Evolutionary conservation across 2,888 invertebrate species (phyloP).

Genomic region (Venusia cambrica): DNA sequence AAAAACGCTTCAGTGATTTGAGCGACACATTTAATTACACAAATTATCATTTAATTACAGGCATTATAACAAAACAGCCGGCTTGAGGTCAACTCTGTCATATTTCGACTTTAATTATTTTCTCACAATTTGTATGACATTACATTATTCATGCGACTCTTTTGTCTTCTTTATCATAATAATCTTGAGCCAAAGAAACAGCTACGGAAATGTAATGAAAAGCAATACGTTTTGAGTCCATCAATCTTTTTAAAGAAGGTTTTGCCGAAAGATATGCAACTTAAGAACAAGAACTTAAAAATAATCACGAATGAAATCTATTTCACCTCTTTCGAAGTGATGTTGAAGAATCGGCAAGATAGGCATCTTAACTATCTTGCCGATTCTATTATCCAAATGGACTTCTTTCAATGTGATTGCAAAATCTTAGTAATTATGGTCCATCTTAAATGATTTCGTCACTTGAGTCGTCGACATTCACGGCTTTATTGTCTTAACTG

Average conservation of each 20-base stretch:
- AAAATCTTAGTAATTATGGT: conserved; percentile 27
- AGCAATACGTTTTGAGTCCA: conserved; percentile 9
- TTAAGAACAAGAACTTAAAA: too few species aligned
- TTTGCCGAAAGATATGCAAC: conserved; percentile 27
- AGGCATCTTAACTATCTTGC: conserved; percentile 27
- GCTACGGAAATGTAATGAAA: conserved; percentile 12
- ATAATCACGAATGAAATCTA: conserved; percentile 27
- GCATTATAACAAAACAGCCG: conserved; percentile 21
- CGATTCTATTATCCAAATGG: conserved; percentile 30
- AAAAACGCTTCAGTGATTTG: conserved; percentile 30
- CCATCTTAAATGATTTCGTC: conserved; percentile 30
- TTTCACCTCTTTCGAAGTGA: conserved; percentile 25
- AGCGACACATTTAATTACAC: conserved; percentile 33
- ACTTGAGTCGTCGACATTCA: conserved; percentile 27
- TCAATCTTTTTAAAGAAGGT: conserved; percentile 16
- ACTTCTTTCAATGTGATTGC: conserved; percentile 27
- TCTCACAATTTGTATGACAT: conserved; percentile 32
- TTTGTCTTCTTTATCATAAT: conserved; percentile 29
- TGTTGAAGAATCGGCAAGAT: too few species aligned
- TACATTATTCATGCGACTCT: conserved; percentile 25
- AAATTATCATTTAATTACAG: conserved; percentile 30
- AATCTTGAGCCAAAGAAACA: conserved; percentile 19
- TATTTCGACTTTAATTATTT: conserved; percentile 26
- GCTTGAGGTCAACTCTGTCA: conserved; percentile 32
- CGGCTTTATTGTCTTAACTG: conserved; percentile 39